Percentiles rank a stretch among this genome's conserved stretches.
Conservation (phyloP, 2,888 invertebrate genomes). For the Polietes domitor region DNA sequence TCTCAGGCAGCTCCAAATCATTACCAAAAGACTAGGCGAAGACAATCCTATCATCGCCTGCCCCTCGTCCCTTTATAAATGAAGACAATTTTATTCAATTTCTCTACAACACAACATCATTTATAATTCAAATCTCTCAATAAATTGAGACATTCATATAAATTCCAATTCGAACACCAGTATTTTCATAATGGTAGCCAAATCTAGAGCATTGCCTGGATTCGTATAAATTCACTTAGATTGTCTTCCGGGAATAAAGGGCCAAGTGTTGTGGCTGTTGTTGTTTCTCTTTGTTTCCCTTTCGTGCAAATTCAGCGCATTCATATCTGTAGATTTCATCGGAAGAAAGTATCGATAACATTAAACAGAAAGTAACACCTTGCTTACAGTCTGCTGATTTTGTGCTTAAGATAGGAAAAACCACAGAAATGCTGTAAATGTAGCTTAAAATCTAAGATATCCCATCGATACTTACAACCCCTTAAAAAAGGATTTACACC, state of each 20-base stretch:
- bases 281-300: background rate
- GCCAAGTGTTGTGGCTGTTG: background rate
- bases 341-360: constrained; percentile 27
- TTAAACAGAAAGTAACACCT: constrained; percentile 19
- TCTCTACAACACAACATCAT: background rate
- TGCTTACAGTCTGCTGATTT: constrained; percentile 7
- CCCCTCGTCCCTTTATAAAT: background rate
- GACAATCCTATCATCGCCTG: no score
- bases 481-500: constrained; percentile 30
- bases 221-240: constrained; percentile 4
- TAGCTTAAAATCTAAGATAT: constrained; percentile 33
- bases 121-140: constrained; percentile 11
- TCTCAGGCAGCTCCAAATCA: no score
- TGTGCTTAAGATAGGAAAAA: constrained; percentile 10
- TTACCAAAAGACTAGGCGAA: no score
- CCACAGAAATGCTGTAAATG: constrained; percentile 38
- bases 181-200: background rate
- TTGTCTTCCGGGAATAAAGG: background rate
- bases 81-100: background rate
- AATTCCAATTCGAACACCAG: background rate
- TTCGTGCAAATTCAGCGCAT: constrained; percentile 7
- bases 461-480: constrained; percentile 27
- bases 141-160: background rate
- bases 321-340: constrained; percentile 6
- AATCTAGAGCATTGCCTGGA: background rate